Evolutionary conservation across 2,113 vertebrate genomes (phyloP).

Genomic region (Leptodactylus fuscus): DNA sequence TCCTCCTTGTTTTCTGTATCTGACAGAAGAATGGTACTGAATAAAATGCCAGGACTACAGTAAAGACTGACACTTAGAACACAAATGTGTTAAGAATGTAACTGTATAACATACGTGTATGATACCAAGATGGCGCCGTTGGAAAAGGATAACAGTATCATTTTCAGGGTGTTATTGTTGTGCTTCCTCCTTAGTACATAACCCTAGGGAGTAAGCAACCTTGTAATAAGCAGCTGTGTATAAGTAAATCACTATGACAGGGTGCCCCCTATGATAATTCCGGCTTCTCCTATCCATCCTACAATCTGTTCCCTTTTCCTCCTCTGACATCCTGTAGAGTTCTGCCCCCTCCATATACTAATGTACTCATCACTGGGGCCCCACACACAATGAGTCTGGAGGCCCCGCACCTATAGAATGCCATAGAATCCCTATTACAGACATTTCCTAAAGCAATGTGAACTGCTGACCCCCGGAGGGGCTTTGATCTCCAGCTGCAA

Average conservation of each 20-base stretch:
- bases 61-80: too few species aligned
- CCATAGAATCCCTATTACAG: neutral
- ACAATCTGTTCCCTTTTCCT: conserved; percentile 30
- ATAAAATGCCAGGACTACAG: too few species aligned
- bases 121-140: too few species aligned
- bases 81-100: too few species aligned
- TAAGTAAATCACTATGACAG: neutral
- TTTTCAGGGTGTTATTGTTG: neutral
- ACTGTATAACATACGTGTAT: too few species aligned
- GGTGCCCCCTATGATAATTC: neutral
- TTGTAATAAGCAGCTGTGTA: neutral
- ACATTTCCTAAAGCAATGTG: neutral
- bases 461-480: neutral
- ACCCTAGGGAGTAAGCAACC: neutral
- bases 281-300: neutral
- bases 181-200: neutral
- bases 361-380: neutral
- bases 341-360: neutral
- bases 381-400: neutral
- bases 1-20: too few species aligned
- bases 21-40: too few species aligned
- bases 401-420: neutral
- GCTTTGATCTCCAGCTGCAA: conserved; percentile 28
- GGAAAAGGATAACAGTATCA: too few species aligned
- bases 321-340: neutral